Evolutionary conservation across 2,113 vertebrate genomes (phyloP).

Genomic region (Entelurus aequoreus): DNA sequence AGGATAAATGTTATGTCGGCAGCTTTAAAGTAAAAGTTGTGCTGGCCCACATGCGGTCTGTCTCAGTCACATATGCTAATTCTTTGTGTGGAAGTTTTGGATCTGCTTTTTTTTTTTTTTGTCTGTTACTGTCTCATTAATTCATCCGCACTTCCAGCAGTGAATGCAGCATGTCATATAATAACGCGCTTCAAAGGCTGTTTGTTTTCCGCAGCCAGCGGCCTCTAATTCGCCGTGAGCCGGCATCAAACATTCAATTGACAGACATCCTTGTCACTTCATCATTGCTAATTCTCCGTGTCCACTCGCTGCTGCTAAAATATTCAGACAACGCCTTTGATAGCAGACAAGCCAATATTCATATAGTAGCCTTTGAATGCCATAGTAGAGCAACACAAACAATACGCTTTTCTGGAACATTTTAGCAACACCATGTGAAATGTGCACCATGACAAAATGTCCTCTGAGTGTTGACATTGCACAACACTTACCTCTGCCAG

Average conservation of each 20-base stretch:
- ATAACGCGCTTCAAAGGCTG: slow-evolving; percentile 48
- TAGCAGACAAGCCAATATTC: slow-evolving; percentile 23
- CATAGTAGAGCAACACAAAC: slow-evolving; percentile 20
- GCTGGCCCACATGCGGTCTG: slow-evolving; percentile 14
- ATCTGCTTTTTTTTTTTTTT: slow-evolving; percentile 24
- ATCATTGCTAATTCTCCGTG: slow-evolving; percentile 41
- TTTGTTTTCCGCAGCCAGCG: slow-evolving; percentile 30
- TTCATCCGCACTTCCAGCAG: slow-evolving; percentile 23
- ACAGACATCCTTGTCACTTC: slow-evolving; percentile 51
- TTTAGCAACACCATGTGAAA: slow-evolving; percentile 9
- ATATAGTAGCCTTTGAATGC: slow-evolving; percentile 26
- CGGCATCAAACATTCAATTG: slow-evolving; percentile 55
- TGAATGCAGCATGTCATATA: slow-evolving; percentile 49
- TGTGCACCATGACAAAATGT: neutral
- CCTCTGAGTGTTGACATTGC: neutral
- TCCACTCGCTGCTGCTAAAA: slow-evolving; percentile 36
- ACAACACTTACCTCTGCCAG: neutral
- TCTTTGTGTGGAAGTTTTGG: slow-evolving; percentile 28
- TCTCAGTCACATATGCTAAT: slow-evolving; percentile 29
- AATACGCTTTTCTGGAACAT: slow-evolving; percentile 1
- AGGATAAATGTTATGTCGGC: slow-evolving; percentile 1
- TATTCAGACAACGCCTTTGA: slow-evolving; percentile 39
- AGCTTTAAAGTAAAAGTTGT: neutral
- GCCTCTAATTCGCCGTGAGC: slow-evolving; percentile 35
- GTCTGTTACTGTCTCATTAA: slow-evolving; percentile 39